These are phyloP conservation scores for Falcunculus frontatus DNA, from an alignment of 2,113 vertebrate genomes.

Conservation along the genomic window DNA sequence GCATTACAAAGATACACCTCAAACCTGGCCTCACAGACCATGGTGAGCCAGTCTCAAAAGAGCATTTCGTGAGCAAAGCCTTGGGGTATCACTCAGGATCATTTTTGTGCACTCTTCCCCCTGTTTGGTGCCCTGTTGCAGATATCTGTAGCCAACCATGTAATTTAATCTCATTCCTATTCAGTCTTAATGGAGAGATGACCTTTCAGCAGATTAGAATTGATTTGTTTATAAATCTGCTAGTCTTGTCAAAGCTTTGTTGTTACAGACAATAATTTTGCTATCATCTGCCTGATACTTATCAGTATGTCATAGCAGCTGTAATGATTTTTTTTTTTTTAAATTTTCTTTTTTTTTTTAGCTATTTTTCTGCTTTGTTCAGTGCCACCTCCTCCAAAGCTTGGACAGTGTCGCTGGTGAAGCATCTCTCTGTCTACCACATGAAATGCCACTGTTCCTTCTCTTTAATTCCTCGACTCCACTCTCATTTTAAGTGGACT, in stretches of 20 bases:
- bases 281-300: constrained; percentile 1
- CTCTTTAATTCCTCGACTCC: neutral
- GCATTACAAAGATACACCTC: neutral
- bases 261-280: constrained; percentile 42
- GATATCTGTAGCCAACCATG: constrained; percentile 27
- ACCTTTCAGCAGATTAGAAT: constrained; percentile 56
- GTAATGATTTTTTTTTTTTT: neutral
- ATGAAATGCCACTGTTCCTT: neutral
- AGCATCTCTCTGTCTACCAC: neutral
- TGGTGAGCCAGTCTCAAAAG: neutral
- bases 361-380: neutral
- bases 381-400: neutral
- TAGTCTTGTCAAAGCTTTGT: constrained; percentile 34
- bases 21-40: neutral
- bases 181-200: constrained; percentile 45
- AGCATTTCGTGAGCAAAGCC: neutral
- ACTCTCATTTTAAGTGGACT: neutral
- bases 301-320: neutral
- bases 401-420: neutral
- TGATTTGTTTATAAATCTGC: constrained; percentile 59
- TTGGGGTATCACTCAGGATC: neutral
- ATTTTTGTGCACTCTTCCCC: neutral
- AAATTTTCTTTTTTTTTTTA: neutral
- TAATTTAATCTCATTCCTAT: constrained; percentile 51
- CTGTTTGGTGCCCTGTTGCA: neutral